Evolutionary conservation across 2,113 vertebrate species (phyloP), one percentile per base, ranked within the genome.

Genomic region (Rhodinocichla rosea): DNA sequence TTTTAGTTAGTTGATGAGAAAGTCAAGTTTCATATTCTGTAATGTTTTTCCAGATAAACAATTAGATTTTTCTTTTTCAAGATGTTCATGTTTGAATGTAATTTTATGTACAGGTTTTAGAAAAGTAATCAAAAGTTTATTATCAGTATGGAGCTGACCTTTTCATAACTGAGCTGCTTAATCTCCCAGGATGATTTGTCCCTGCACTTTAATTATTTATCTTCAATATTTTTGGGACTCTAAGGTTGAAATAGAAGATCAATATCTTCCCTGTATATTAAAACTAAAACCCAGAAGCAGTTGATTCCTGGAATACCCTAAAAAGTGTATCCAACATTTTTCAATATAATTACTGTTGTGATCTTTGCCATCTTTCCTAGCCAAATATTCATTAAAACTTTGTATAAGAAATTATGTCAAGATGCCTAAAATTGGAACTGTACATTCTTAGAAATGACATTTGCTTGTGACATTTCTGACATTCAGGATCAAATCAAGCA

Each of bases 171-270:
- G 39, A 87, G 56, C 15, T 68, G 13, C 45, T 79, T 91, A 83
- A 91, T 78, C 53, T 91, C 57, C 33, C 23, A 47, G 78, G 90
- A 79, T 70, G 39, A 89, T 87, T 84, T 95, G 52, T 68, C 57
- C 45, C 40, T 40, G 40, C 21, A 76, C 62, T 93, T 94, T 85
- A 91, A 85, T 91, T 94, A 92, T 85, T 95, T 91, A 65, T 87
- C 57, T 30, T 83, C 79, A 79, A 71, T 79, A 91, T 79, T 93
- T 91, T 45, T 42, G 23, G 27, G 30, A 63, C 27, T 78, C 15
- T 56, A 79, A 86, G 37, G 28, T 49, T 90, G 40, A 79, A 91
- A 81, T 10, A 42, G 14, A 81, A 94, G 94, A 91, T 93, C 57
- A 53, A 73, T 90, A 94, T 50, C 26, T 52, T 9, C 70, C 15